Percentiles rank a stretch among this genome's conserved stretches.
These are phyloP conservation scores for Acipenser ruthenus DNA, from an alignment of 2,797 vertebrate species.

Conservation along the genomic window DNA sequence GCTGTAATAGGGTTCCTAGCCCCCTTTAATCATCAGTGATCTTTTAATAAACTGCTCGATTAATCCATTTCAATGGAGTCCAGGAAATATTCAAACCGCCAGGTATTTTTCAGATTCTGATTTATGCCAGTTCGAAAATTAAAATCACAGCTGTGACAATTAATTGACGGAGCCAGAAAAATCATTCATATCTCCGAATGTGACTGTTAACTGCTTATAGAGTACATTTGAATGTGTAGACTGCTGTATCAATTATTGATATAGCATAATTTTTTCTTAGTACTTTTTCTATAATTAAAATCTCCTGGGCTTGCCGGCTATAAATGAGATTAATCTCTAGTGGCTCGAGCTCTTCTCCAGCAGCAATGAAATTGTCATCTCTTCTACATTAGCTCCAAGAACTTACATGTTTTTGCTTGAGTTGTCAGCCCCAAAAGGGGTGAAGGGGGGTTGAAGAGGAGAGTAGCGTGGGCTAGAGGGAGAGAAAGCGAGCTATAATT, in stretches of 20 bases:
- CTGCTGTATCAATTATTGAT: conserved; percentile 37
- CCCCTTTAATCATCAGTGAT: not conserved
- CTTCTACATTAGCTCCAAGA: conserved; percentile 46
- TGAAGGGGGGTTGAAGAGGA: not conserved
- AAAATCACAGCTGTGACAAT: conserved; percentile 46
- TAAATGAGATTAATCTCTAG: conserved; percentile 63
- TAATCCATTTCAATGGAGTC: conserved; percentile 49
- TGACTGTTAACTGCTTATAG: conserved; percentile 20
- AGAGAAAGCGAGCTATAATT: no score
- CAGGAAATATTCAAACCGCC: conserved; percentile 40
- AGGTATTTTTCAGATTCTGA: conserved; percentile 41
- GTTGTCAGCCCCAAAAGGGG: conserved; percentile 22
- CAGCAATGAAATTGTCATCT: conserved; percentile 43
- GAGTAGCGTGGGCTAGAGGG: not conserved
- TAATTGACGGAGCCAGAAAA: conserved; percentile 43
- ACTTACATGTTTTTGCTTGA: conserved; percentile 27
- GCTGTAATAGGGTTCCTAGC: no score
- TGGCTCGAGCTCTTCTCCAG: conserved; percentile 55
- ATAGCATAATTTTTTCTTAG: conserved; percentile 20
- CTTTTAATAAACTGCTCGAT: conserved; percentile 33
- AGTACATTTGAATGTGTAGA: conserved; percentile 18
- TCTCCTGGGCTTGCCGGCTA: conserved; percentile 51
- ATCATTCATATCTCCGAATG: conserved; percentile 41
- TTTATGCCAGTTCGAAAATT: conserved; percentile 46
- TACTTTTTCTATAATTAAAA: conserved; percentile 31